A percentile compares a stretch with the other conserved stretches of the same genome.
Evolutionary conservation across 2,888 invertebrate genomes (phyloP).

Genomic region (Amphipoea lucens): DNA sequence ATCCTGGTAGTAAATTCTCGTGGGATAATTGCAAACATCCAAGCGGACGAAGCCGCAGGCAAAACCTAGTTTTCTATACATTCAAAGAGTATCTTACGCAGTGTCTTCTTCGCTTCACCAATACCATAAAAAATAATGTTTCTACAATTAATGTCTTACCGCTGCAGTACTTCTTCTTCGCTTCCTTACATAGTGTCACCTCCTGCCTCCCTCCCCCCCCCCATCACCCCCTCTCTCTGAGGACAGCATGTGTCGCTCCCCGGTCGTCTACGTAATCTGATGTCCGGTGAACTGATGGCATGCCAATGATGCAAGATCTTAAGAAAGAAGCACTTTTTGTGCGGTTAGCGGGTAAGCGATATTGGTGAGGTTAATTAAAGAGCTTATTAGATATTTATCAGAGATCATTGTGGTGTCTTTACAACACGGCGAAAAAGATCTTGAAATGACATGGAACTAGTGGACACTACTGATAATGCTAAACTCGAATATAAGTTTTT

Average conservation of each 20-base stretch:
- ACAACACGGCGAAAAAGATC: neutral
- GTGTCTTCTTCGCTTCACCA: neutral
- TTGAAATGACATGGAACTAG: neutral
- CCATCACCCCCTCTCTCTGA: neutral
- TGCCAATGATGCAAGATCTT: conserved; percentile 17
- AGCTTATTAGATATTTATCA: neutral
- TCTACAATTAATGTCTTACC: neutral
- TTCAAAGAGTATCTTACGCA: neutral
- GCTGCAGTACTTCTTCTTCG: neutral
- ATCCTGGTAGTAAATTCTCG: neutral
- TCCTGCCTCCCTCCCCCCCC: no score
- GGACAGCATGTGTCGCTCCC: conserved; percentile 14
- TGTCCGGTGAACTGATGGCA: conserved; percentile 14
- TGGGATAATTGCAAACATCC: no score
- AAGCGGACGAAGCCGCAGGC: no score
- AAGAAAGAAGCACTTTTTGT: neutral
- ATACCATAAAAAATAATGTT: neutral
- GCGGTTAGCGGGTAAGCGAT: neutral
- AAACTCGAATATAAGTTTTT: neutral
- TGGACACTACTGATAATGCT: no score
- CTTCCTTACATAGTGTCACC: neutral
- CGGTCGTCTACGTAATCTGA: conserved; percentile 26
- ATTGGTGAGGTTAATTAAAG: neutral
- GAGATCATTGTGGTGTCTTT: neutral
- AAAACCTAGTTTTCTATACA: neutral